Base-by-base conservation (phyloP, 1,140 invertebrate species). In the Hyphantria cunea region DNA sequence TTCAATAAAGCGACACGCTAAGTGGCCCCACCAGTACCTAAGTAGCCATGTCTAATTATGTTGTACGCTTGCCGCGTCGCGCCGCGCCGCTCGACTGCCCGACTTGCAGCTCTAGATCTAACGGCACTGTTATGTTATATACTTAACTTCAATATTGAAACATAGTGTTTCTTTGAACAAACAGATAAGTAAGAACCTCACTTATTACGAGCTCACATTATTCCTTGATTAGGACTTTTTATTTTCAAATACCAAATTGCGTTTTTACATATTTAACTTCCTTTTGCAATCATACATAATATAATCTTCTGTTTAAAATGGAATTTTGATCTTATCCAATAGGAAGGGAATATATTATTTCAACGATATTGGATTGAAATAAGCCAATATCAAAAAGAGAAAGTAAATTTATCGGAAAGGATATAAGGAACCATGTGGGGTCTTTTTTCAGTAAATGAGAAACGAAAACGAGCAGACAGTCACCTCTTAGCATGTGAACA, bases 1-100 rank as follows among this genome's bases (percentile, higher is more conserved):
- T 72, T 70, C 58, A 72, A 74, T 74, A 73, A 72, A 75, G 62
- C 64, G 70, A 69, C 72, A 75, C 70, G 68, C 66, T 74, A 80
- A 78, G 70, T 80, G 71, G 78, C 61, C 53, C 73, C 73, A 74
- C 73, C 77, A 67, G 72, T 74, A 44, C 31, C 51, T 53, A 45
- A 60, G 47, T 48, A 59, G 32, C 50, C 42, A 32, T 53, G 53
- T 14, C 50, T 62, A 53, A 53, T 53, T 53, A 62, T 42, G 13
- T 51, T 34, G 56, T 50, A 48, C 10, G 17, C 5, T 4, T 14
- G 31, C 17, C 15, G 14, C 9, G 9, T 4, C 33, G 31, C 33
- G 31, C 17, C 15, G 14, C 9, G 9, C 8, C 33, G 31, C 14
- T 7, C 9, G 11, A 37, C 11, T 12, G 41, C 33, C 45, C 32